Conservation (phyloP, 2,113 vertebrate genomes). For the Melanerpes aurifrons region DNA sequence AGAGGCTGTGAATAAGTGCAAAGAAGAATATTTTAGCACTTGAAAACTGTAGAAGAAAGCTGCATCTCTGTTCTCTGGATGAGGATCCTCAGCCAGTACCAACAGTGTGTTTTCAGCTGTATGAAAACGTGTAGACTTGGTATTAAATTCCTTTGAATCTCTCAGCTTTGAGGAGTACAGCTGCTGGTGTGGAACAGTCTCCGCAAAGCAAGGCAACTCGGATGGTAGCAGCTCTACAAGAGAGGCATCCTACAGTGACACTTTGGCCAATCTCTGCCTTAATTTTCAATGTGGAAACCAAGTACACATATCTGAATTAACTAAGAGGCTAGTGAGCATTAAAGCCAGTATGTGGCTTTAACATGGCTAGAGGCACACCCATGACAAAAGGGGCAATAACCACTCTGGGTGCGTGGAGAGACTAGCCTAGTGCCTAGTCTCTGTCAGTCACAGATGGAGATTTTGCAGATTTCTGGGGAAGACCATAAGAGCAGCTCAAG, state of each 20-base stretch:
- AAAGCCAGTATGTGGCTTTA: not conserved
- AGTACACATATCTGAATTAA: not conserved
- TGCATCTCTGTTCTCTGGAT: not conserved
- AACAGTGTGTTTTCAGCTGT: not conserved
- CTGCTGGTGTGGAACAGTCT: not conserved
- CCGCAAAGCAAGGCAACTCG: not conserved
- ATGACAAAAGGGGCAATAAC: not conserved
- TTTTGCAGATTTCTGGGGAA: not conserved
- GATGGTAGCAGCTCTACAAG: not conserved
- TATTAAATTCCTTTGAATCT: not conserved
- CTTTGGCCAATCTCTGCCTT: not conserved
- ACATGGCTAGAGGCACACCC: not conserved
- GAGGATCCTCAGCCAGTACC: not conserved
- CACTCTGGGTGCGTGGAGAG: not conserved
- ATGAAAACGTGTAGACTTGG: not conserved
- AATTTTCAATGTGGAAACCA: not conserved
- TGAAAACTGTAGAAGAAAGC: not conserved
- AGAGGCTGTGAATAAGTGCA: not conserved
- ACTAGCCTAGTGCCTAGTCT: not conserved
- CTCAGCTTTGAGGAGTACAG: not conserved
- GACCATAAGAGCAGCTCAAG: not conserved
- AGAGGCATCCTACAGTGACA: not conserved
- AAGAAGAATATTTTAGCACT: not conserved
- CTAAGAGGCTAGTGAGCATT: not conserved
- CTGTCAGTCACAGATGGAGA: not conserved